Evolutionary conservation across 2,888 invertebrate genomes (phyloP), one percentile per base, ranked within the genome.

Genomic region (Azorinus chamasolen): DNA sequence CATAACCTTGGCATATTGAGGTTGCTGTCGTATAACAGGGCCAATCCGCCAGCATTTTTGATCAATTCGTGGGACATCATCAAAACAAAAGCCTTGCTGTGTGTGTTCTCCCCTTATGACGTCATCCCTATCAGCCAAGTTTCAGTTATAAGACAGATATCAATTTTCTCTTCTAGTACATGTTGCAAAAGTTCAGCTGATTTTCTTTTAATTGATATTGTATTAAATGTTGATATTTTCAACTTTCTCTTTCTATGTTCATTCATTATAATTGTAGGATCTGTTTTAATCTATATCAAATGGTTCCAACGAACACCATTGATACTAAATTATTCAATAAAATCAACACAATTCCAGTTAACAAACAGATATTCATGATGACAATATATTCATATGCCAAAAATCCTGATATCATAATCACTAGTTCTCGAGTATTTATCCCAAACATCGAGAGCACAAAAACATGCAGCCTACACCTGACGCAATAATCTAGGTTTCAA

Each of bases 61-160:
- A 3, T 43, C 59, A 50, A 46, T 6, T n/a, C 68, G 45, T 8
- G 59, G 59, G 51, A 61, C 69, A 69, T 69, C 69, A 61, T 51
- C 51, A 58, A 69, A 50, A 61, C 69, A 1, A 32, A 27, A 59
- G 20, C 68, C 68, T 51, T 59, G 59, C 20, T 68, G 68, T 14
- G 32, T 14, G 14, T 61, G 25, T 61, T 69, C 69, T 51, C 69
- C 61, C 61, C 61, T 50, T 12, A 61, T 61, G 53, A 69, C 69
- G 32, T 51, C 61, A 69, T 61, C 69, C 46, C 53, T 54, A 69
- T 69, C 69, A 39, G 45, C 61, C 69, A 69, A 55, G 61, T 69
- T 32, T 61, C 61, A 45, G 61, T 61, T 14, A 69, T 61, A 6
- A 69, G n/a, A 53, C 68, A 53, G 20, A 69, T n/a, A 46, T 69